Percentiles rank a stretch among this genome's conserved stretches.
Conservation (phyloP, 1,140 invertebrate species). For the Tenebrio molitor region DNA sequence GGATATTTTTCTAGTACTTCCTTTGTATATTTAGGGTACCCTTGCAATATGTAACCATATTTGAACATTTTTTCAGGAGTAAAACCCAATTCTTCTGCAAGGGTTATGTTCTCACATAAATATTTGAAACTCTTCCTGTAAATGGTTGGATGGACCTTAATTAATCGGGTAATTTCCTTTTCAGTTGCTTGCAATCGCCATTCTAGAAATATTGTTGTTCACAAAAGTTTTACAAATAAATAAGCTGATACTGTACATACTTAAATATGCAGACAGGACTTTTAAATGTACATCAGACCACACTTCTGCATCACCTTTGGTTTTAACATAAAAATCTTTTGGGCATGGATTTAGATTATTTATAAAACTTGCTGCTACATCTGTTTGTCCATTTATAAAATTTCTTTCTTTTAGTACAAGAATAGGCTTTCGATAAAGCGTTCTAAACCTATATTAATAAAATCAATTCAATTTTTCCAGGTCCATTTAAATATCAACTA, state of each 20-base stretch:
- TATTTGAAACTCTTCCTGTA: conserved; percentile 68
- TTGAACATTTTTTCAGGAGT: conserved; percentile 66
- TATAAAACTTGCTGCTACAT: conserved; percentile 48
- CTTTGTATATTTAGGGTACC: conserved; percentile 67
- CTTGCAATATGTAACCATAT: conserved; percentile 68
- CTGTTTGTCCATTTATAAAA: conserved; percentile 8
- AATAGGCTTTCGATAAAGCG: conserved; percentile 25
- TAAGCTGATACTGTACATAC: too few species aligned
- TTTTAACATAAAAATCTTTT: neutral
- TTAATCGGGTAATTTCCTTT: conserved; percentile 66
- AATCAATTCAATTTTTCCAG: neutral
- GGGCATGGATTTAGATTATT: conserved; percentile 35
- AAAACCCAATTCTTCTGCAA: conserved; percentile 63
- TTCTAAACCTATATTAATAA: conserved; percentile 35
- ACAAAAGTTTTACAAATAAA: too few species aligned
- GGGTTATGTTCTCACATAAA: conserved; percentile 66
- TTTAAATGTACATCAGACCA: conserved; percentile 38
- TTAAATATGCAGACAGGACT: conserved; percentile 46
- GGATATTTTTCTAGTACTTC: conserved; percentile 67
- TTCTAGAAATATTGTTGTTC: conserved; percentile 57
- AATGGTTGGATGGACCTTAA: conserved; percentile 67
- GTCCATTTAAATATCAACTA: neutral
- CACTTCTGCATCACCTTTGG: neutral
- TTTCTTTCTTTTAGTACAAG: conserved; percentile 21
- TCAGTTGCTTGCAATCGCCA: conserved; percentile 67